Evolutionary conservation across 2,888 invertebrate genomes (phyloP).

Genomic region (Xylota segnis): DNA sequence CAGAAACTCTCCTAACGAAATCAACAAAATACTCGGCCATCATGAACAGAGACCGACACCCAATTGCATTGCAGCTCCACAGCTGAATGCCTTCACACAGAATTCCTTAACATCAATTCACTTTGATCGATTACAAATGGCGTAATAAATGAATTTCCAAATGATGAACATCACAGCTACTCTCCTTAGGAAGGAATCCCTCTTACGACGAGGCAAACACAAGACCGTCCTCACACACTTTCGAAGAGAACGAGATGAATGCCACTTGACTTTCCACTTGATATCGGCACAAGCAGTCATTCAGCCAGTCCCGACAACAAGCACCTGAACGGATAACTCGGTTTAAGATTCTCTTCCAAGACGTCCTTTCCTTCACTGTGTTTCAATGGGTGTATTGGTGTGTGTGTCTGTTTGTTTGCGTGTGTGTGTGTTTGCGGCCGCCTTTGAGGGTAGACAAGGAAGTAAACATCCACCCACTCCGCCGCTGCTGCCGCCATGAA

Average conservation of each 20-base stretch:
- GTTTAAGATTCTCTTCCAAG: constrained; percentile 20
- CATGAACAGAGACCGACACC: constrained; percentile 21
- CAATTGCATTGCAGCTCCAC: constrained; percentile 1
- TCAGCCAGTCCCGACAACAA: constrained; percentile 41
- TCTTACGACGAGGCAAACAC: constrained; percentile 6
- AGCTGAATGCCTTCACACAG: constrained; percentile 12
- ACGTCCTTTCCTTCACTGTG: neutral
- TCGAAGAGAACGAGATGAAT: constrained; percentile 18
- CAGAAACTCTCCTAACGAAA: neutral
- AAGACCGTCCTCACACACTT: neutral
- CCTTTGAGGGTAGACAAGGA: constrained; percentile 12
- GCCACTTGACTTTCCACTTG: constrained; percentile 64
- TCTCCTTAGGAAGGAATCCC: constrained; percentile 1
- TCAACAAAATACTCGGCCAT: constrained; percentile 24
- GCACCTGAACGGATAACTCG: constrained; percentile 57
- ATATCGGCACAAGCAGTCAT: constrained; percentile 57
- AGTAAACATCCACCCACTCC: constrained; percentile 38
- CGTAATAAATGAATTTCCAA: constrained; percentile 56
- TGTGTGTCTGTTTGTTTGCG: neutral
- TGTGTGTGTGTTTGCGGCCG: constrained; percentile 12
- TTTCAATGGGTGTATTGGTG: no score
- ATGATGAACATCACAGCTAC: constrained; percentile 31
- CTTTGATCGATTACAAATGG: constrained; percentile 65
- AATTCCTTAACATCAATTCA: constrained; percentile 49
- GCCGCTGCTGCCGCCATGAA: constrained; percentile 44